Evolutionary conservation across 2,797 vertebrate species (phyloP).

Genomic region (Tangara arthus): DNA sequence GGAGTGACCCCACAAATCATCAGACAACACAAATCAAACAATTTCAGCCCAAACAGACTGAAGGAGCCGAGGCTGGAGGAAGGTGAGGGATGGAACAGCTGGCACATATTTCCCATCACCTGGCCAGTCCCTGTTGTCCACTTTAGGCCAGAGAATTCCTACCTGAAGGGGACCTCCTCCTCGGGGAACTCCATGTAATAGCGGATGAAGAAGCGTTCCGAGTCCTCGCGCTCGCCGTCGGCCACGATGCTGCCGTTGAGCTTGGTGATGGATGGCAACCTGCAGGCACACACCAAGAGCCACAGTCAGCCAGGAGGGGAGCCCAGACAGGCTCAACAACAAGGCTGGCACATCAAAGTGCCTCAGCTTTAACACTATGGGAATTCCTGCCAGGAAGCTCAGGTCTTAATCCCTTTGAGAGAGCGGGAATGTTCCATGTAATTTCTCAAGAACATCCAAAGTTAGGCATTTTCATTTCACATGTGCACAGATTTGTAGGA

Average conservation of each 20-base stretch:
- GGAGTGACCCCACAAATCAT: not conserved
- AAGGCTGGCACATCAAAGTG: not conserved
- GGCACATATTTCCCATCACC: not conserved
- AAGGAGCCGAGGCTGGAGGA: not conserved
- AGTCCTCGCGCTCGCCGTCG: conserved; percentile 89
- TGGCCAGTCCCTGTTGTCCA: not conserved
- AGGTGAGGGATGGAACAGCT: not conserved
- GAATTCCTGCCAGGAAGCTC: not conserved
- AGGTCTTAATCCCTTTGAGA: not conserved
- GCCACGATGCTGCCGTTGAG: conserved; percentile 90
- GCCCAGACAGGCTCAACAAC: not conserved
- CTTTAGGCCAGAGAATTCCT: not conserved
- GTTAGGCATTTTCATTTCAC: not conserved
- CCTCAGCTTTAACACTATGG: not conserved
- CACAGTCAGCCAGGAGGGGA: not conserved
- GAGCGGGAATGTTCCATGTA: fast-evolving
- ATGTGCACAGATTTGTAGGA: fast-evolving
- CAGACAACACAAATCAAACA: fast-evolving
- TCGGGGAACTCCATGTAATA: conserved; percentile 86
- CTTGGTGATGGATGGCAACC: conserved; percentile 88
- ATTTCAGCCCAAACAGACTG: not conserved
- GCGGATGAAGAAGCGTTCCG: conserved; percentile 96
- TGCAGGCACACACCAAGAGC: conserved; percentile 56
- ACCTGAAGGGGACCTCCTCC: conserved; percentile 90
- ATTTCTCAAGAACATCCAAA: not conserved